Evolutionary conservation across 2,888 invertebrate genomes (phyloP).

Genomic region (Pseudococcus longispinus): DNA sequence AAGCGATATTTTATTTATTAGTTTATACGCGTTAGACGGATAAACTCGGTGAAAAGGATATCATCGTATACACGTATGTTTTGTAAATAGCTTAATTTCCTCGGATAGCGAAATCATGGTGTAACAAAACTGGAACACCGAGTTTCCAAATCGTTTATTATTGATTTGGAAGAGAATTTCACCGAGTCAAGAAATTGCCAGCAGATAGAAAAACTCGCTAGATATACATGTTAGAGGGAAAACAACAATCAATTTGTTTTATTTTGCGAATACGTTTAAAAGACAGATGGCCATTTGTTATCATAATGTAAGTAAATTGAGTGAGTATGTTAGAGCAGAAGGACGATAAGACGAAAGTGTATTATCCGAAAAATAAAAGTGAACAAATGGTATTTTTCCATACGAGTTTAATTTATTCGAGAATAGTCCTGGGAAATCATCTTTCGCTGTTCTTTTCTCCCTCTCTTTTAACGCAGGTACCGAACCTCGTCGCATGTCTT

Average conservation of each 20-base stretch:
- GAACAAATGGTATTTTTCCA: background rate
- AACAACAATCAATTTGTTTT: slow-evolving; percentile 7
- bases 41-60: background rate
- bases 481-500: background rate
- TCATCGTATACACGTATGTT: background rate
- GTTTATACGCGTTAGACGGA: background rate
- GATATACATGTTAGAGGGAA: background rate
- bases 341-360: background rate
- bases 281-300: slow-evolving; percentile 13
- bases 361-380: background rate
- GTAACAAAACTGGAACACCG: background rate
- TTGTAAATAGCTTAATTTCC: background rate
- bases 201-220: background rate
- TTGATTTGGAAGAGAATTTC: background rate
- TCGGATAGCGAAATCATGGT: background rate
- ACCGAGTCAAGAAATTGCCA: background rate
- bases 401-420: slow-evolving; percentile 22
- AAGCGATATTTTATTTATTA: background rate
- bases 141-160: background rate
- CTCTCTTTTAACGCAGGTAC: background rate
- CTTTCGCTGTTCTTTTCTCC: slow-evolving; percentile 15
- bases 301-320: slow-evolving; percentile 11
- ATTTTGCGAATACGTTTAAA: background rate
- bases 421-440: slow-evolving; percentile 26
- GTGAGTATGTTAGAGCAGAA: background rate